Conservation (phyloP, 2,797 vertebrate species). For the Amniataba percoides region DNA sequence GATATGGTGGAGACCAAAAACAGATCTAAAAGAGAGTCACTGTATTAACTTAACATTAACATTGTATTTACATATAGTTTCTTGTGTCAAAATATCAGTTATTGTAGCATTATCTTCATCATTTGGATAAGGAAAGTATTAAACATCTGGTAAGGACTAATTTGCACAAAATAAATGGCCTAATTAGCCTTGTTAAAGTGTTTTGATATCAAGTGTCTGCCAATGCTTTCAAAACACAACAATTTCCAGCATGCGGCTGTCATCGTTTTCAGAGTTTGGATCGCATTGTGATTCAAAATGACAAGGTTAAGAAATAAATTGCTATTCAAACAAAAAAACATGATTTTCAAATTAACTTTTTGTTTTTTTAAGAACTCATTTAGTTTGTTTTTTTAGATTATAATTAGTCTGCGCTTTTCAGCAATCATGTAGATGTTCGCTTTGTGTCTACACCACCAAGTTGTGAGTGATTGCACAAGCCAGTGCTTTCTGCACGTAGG, state of each 20-base stretch:
- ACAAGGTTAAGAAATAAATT: not conserved
- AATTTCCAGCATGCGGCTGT: not conserved
- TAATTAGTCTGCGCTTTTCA: not conserved
- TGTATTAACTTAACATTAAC: too few relatives aligned
- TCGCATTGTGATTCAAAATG: not conserved
- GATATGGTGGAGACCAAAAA: not conserved
- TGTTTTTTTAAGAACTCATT: not conserved
- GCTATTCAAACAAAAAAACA: not conserved
- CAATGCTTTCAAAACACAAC: not conserved
- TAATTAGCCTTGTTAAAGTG: not conserved
- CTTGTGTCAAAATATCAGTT: not conserved
- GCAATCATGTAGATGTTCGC: not conserved
- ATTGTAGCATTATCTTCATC: too few relatives aligned
- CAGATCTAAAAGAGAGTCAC: not conserved
- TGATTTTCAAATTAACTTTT: not conserved
- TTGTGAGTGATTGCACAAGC: conserved; percentile 1
- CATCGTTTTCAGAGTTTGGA: not conserved
- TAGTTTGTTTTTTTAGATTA: not conserved
- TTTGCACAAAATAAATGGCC: not conserved
- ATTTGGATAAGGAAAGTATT: not conserved
- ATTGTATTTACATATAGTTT: too few relatives aligned
- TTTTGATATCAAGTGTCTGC: not conserved
- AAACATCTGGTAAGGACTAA: not conserved
- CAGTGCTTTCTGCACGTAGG: conserved; percentile 41
- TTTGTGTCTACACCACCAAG: not conserved